Base-by-base conservation (phyloP, 2,113 vertebrate genomes). In the Clarias macrocephalus region DNA sequence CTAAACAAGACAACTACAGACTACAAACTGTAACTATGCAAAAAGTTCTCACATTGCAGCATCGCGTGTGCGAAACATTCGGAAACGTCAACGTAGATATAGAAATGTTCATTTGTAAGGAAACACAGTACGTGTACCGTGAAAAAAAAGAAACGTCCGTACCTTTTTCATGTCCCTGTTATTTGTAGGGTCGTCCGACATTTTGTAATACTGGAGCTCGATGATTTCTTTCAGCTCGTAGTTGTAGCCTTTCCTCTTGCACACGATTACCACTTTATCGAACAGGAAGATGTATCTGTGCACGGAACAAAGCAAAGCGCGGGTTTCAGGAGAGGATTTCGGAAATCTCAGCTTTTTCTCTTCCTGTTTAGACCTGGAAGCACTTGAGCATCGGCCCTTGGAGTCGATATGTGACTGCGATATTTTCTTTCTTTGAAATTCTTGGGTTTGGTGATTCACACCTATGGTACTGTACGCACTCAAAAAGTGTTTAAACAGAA, bases 131-230 rank as follows among this genome's bases (percentile, higher is more conserved):
- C 5, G 48, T 48, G 48, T 48, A 48, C 48, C 6, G 48, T 48
- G 7, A 48, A 48, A 48, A 48, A 48, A 7, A 48, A 7, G 48
- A 8, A 7, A 48, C 48, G 3, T 0, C 8, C 86, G 86, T 89
- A 99, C 98, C 97, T 99, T 99, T 92, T 98, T 98, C 93, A 99
- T 93, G 88, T 99, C 98, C 88, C 97, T 96, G 94, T 98, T 98
- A 94, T 98, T 98, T 94, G 95, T 99, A 23, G 97, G 98, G 91
- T 99, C 98, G 0, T 99, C 98, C 0, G 97, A 97, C 97, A 99
- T 96, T 94, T 99, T 99, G 92, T 99, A 97, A 16, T 92, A 94
- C 52, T 98, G 96, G 84, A 99, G 96, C 86, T 99, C 98, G 11
- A 99, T 97, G 72, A 98, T 97, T 92, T 99, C 98, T 91, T 98